Percentiles rank a stretch among this genome's conserved stretches.
These are phyloP conservation scores for Cephus runcator DNA, from an alignment of 2,888 invertebrate genomes.

Conservation along the genomic window DNA sequence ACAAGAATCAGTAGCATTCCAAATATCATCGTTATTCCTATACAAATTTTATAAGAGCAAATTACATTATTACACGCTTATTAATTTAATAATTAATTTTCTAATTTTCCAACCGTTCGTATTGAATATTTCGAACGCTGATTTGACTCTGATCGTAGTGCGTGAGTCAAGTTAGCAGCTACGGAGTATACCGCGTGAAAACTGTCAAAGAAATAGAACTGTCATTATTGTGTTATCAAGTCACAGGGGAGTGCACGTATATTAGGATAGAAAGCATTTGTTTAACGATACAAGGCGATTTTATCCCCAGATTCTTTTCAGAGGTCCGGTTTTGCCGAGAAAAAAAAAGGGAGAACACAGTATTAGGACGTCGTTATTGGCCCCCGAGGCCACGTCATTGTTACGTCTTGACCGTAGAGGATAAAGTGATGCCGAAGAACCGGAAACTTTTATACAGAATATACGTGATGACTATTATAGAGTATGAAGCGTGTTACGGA, in stretches of 20 bases:
- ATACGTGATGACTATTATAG: slow-evolving; percentile 50
- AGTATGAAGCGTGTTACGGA: slow-evolving; percentile 6
- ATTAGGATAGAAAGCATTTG: background rate
- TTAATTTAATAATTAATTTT: background rate
- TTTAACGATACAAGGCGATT: slow-evolving; percentile 2
- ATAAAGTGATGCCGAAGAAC: slow-evolving; percentile 52
- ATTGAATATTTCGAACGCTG: background rate
- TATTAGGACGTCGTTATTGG: slow-evolving; percentile 59
- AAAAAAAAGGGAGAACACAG: slow-evolving; percentile 21
- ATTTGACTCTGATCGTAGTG: background rate
- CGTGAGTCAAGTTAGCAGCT: background rate
- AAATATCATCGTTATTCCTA: background rate
- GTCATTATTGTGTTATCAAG: background rate
- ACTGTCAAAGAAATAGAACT: background rate
- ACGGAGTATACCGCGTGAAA: background rate
- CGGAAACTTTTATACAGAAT: slow-evolving; percentile 53
- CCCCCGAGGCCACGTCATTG: slow-evolving; percentile 60
- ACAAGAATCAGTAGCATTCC: background rate
- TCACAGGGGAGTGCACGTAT: background rate
- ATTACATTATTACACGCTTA: background rate
- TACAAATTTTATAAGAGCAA: background rate
- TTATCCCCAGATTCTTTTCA: background rate
- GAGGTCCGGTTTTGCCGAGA: slow-evolving; percentile 20
- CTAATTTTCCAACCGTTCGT: background rate
- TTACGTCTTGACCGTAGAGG: slow-evolving; percentile 51